phyloP scores from a whole-genome alignment of 2,888 invertebrate species.

The Conchocele bisecta region DNA sequence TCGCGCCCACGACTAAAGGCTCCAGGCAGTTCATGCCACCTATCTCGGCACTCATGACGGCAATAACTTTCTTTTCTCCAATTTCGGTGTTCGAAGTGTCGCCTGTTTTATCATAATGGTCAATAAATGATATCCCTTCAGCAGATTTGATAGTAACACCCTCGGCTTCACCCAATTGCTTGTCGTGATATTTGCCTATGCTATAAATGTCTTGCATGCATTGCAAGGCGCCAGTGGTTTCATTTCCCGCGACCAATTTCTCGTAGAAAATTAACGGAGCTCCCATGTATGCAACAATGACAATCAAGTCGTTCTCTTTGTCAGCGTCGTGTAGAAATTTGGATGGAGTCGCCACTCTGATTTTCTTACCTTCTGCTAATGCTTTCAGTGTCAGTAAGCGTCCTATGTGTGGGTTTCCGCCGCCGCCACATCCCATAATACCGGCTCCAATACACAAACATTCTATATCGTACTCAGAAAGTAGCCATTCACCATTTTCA shows the following conservation, averaged over 20 bases:
- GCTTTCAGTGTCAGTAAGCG: slow-evolving; percentile 62
- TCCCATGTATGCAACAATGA: slow-evolving; percentile 72
- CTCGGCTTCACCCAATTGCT: slow-evolving; percentile 43
- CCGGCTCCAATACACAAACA: slow-evolving; percentile 79
- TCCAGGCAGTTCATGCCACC: slow-evolving; percentile 78
- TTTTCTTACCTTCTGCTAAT: slow-evolving; percentile 67
- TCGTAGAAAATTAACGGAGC: slow-evolving; percentile 74
- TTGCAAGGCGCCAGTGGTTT: slow-evolving; percentile 60
- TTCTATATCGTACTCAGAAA: slow-evolving; percentile 77
- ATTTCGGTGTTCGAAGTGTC: background rate
- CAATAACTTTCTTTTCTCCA: slow-evolving; percentile 57
- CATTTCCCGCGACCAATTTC: slow-evolving; percentile 67
- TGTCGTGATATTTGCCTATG: slow-evolving; percentile 58
- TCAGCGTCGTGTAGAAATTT: slow-evolving; percentile 55
- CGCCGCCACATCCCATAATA: slow-evolving; percentile 80
- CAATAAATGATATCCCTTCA: slow-evolving; percentile 61
- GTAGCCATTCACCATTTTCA: slow-evolving; percentile 73
- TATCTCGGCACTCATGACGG: slow-evolving; percentile 73
- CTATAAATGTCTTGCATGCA: slow-evolving; percentile 64
- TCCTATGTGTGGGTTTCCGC: slow-evolving; percentile 76
- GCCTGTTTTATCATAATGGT: slow-evolving; percentile 53
- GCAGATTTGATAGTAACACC: slow-evolving; percentile 56
- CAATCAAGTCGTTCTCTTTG: slow-evolving; percentile 59
- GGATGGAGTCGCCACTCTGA: slow-evolving; percentile 70
- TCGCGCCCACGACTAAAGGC: slow-evolving; percentile 72